Conservation (phyloP, 2,113 vertebrate species). For the Tetrax tetrax region DNA sequence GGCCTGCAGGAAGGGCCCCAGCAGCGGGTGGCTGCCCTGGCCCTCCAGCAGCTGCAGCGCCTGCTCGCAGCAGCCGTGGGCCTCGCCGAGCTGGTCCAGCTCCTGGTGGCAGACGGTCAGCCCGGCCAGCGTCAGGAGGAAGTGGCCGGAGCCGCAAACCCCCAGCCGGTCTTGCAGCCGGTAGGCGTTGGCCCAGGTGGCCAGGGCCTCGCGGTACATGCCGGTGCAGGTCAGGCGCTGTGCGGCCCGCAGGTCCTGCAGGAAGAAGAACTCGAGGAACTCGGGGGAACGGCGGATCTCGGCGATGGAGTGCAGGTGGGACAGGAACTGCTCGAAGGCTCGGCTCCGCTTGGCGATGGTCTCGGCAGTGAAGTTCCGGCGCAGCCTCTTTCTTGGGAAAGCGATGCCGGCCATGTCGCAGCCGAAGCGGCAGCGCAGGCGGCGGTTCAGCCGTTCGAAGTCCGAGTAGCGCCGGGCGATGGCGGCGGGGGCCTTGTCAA, state of each 20-base stretch:
- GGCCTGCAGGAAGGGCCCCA: slow-evolving; percentile 84
- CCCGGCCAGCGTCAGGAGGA: slow-evolving; percentile 86
- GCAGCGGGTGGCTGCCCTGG: slow-evolving; percentile 79
- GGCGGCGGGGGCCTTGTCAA: slow-evolving; percentile 82
- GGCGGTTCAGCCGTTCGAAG: slow-evolving; percentile 86
- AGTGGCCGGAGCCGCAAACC: slow-evolving; percentile 70
- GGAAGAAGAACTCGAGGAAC: slow-evolving; percentile 90
- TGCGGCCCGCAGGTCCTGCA: slow-evolving; percentile 81
- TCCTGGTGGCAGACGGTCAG: slow-evolving; percentile 90
- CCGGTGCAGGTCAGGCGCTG: slow-evolving; percentile 88
- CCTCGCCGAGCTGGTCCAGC: slow-evolving; percentile 84
- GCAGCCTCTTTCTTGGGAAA: slow-evolving; percentile 91
- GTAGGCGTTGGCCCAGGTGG: slow-evolving; percentile 85
- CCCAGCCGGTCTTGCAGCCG: slow-evolving; percentile 87
- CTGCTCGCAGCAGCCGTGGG: slow-evolving; percentile 83
- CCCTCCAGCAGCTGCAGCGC: slow-evolving; percentile 79
- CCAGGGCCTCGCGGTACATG: slow-evolving; percentile 85
- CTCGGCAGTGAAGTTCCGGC: slow-evolving; percentile 88
- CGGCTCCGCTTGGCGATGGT: slow-evolving; percentile 94
- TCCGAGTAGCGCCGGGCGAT: slow-evolving; percentile 91
- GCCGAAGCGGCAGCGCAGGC: slow-evolving; percentile 81
- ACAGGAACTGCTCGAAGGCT: slow-evolving; percentile 93
- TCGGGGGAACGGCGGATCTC: slow-evolving; percentile 77
- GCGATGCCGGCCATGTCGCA: slow-evolving; percentile 84
- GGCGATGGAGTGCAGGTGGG: slow-evolving; percentile 84